Evolutionary conservation across 2,888 invertebrate species (phyloP).

Genomic region (Bruchidius siliquastri): DNA sequence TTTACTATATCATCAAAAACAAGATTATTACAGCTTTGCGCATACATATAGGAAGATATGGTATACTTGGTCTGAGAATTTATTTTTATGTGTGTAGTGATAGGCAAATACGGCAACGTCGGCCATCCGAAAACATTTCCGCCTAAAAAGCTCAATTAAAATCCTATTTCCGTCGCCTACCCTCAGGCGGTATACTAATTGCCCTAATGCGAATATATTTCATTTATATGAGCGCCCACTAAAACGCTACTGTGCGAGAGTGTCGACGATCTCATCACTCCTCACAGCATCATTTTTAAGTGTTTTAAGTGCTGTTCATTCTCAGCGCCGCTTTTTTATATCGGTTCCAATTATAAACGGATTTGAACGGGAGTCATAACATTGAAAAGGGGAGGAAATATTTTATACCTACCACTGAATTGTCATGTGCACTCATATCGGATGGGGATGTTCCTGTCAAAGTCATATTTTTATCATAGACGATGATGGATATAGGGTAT

Average conservation of each 20-base stretch:
- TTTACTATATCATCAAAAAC: too few species aligned
- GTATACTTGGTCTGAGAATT: too few species aligned
- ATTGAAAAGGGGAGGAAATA: constrained; percentile 19
- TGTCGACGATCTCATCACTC: constrained; percentile 5
- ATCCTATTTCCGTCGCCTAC: constrained; percentile 16
- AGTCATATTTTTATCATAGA: too few species aligned
- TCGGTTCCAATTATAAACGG: constrained; percentile 25
- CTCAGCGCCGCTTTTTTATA: constrained; percentile 6
- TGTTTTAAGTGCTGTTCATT: constrained; percentile 8
- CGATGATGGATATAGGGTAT: too few species aligned
- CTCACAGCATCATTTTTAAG: constrained; percentile 11
- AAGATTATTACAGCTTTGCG: too few species aligned
- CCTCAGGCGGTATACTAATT: constrained; percentile 15
- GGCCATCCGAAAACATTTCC: neutral
- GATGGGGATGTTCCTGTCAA: constrained; percentile 1
- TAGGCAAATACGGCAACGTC: neutral
- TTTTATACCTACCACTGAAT: constrained; percentile 7
- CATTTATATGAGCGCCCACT: constrained; percentile 1
- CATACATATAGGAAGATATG: too few species aligned
- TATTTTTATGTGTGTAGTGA: too few species aligned
- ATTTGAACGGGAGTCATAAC: constrained; percentile 34
- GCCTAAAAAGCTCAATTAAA: neutral
- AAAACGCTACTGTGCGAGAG: constrained; percentile 1
- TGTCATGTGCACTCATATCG: constrained; percentile 3
- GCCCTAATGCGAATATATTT: constrained; percentile 12